Evolutionary conservation across 2,113 vertebrate species (phyloP), one percentile per base, ranked within the genome.

Genomic region (Sarotherodon lohbergeri): DNA sequence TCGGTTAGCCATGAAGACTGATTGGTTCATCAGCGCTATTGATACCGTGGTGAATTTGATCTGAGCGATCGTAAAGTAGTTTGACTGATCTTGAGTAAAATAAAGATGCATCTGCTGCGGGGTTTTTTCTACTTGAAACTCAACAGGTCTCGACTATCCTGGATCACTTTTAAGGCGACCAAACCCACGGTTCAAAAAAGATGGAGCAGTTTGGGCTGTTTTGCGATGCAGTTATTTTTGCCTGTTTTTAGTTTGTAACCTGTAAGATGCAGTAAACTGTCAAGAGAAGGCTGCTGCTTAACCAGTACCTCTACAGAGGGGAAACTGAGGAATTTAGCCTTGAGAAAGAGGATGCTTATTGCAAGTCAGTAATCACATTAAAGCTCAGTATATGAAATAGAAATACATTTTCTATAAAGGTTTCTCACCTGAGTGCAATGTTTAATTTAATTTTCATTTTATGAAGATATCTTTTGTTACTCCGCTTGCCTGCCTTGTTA

Each of bases 121-220:
- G 24, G 34, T 4, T 46, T 71, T 59, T 57, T 56, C 9, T 27
- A 82, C 41, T 39, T 82, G 82, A 83, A 89, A 87, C 92, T 95
- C 96, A 96, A 96, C 96, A 96, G 95, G 96, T 96, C 92, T 81
- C 22, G 16, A 9, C 71, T 52, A 29, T 79, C 79, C 27, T 36
- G 34, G 13, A 57, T n/a, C 78, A 29, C 46, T 34, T 17, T 29
- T 2, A 12, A 48, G 36, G 10, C 43, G 24, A 59, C 48, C 73
- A 1, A 52, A 34, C 6, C 46, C 27, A 78, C 9, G 27, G 4
- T 17, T 68, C 27, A 3, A 82, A 27, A 8, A 43, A 48, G 29
- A 5, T 61, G 16, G 50, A 29, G 22, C n/a, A 27, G n/a, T 34
- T 81, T 12, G 54, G 5, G 1, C 22, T 48, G 12, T 82, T 46